Conservation (phyloP, 2,113 vertebrate species). For the Pteruthius melanotis region DNA sequence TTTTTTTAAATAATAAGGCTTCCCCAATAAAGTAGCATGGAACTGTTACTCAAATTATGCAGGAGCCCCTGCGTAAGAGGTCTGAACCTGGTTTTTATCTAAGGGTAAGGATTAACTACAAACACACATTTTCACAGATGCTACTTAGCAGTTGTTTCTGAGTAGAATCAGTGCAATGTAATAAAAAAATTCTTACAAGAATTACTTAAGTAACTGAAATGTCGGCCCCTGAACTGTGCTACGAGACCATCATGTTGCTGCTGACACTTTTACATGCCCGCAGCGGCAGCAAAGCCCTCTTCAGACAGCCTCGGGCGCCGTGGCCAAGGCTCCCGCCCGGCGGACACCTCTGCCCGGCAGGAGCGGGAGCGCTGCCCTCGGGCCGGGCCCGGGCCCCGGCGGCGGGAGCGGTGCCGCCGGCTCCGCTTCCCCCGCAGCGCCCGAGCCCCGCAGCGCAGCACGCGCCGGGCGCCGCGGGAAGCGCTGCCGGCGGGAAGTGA, state of each 20-base stretch:
- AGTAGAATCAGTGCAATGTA: accelerated
- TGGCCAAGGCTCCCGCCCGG: background rate
- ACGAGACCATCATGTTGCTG: background rate
- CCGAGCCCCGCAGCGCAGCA: background rate
- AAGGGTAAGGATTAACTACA: background rate
- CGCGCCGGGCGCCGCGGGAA: background rate
- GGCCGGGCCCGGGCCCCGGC: background rate
- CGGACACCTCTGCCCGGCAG: background rate
- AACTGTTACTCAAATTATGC: background rate
- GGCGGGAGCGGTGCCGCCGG: no score
- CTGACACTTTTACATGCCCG: accelerated
- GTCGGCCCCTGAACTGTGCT: background rate
- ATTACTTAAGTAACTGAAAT: accelerated
- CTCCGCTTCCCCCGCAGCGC: background rate
- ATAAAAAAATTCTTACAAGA: accelerated
- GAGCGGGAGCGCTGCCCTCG: background rate
- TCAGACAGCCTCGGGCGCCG: accelerated
- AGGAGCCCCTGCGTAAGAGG: accelerated
- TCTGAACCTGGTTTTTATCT: background rate
- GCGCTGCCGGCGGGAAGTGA: no score
- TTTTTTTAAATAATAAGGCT: background rate
- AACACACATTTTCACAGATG: no score
- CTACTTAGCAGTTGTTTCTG: accelerated
- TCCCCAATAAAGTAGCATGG: background rate
- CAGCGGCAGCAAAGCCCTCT: accelerated